These are phyloP conservation scores for Hyles lineata DNA, from an alignment of 2,888 invertebrate genomes.

Conservation along the genomic window DNA sequence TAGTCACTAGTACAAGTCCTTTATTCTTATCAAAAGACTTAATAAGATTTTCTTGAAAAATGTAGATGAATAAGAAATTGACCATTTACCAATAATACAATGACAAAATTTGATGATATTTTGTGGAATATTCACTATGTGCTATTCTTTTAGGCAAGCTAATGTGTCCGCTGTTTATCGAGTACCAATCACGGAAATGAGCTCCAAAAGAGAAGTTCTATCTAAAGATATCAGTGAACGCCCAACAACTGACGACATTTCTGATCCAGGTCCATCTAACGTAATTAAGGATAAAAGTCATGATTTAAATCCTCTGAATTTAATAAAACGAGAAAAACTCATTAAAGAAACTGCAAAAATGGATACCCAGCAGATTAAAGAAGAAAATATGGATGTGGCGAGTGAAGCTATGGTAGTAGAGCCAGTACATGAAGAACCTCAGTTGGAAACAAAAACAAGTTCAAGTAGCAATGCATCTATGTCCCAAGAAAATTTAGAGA, in stretches of 20 bases:
- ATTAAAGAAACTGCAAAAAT: conserved; percentile 37
- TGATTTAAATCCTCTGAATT: conserved; percentile 54
- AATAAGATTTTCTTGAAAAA: neutral
- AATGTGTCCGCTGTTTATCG: conserved; percentile 87
- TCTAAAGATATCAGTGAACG: conserved; percentile 26
- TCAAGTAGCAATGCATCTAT: conserved; percentile 41
- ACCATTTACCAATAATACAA: neutral
- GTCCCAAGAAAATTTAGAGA: conserved; percentile 65
- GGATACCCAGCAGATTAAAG: conserved; percentile 32
- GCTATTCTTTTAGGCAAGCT: conserved; percentile 85
- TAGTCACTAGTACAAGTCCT: too few relatives aligned
- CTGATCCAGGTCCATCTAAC: conserved; percentile 48
- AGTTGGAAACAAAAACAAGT: conserved; percentile 31
- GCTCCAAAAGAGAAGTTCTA: conserved; percentile 4
- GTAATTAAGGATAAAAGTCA: conserved; percentile 36
- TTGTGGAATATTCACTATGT: conserved; percentile 6
- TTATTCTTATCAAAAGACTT: neutral
- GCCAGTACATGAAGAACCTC: conserved; percentile 2
- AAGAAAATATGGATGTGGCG: conserved; percentile 34
- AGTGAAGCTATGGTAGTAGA: conserved; percentile 26
- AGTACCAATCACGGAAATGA: conserved; percentile 47
- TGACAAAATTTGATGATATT: neutral
- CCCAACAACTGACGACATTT: conserved; percentile 33
- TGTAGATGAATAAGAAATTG: neutral
- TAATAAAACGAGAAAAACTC: conserved; percentile 54